Conservation (phyloP, 2,113 vertebrate genomes). For the Pterophyllum scalare region DNA sequence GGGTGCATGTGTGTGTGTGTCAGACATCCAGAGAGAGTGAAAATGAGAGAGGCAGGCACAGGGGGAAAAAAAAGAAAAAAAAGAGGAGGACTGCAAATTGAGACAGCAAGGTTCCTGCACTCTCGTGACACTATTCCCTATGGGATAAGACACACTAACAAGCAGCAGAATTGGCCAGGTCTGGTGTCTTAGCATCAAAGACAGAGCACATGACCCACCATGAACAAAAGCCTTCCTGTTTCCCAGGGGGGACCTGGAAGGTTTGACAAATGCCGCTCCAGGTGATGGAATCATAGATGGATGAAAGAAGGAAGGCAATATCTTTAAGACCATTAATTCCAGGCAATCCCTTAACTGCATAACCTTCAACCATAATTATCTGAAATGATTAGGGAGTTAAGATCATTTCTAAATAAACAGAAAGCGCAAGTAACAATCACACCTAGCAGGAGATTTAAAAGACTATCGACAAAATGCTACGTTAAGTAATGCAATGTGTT, state of each 20-base stretch:
- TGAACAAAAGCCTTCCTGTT: constrained; percentile 30
- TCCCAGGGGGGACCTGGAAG: not conserved
- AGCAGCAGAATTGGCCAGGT: constrained; percentile 41
- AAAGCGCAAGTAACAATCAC: not conserved
- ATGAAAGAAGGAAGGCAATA: not conserved
- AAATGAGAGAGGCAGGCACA: not conserved
- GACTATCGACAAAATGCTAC: not conserved
- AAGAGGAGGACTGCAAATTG: not conserved
- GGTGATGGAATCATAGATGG: not conserved
- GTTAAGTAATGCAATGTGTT: not conserved
- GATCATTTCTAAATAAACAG: not conserved
- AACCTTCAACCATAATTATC: not conserved
- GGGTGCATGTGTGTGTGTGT: not conserved
- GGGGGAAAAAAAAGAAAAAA: not conserved
- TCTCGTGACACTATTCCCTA: constrained; percentile 8
- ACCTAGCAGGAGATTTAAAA: not conserved
- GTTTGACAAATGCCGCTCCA: constrained; percentile 10
- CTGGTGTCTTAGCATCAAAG: constrained; percentile 33
- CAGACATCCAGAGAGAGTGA: not conserved
- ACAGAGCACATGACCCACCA: constrained; percentile 33
- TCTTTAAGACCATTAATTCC: not conserved
- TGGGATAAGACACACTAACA: constrained; percentile 28
- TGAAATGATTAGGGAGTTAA: not conserved
- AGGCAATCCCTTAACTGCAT: not conserved
- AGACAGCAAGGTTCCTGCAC: constrained; percentile 16